Percentiles rank a stretch among this genome's conserved stretches.
phyloP scores from a whole-genome alignment of 2,888 invertebrate species.

The Dioctria rufipes region DNA sequence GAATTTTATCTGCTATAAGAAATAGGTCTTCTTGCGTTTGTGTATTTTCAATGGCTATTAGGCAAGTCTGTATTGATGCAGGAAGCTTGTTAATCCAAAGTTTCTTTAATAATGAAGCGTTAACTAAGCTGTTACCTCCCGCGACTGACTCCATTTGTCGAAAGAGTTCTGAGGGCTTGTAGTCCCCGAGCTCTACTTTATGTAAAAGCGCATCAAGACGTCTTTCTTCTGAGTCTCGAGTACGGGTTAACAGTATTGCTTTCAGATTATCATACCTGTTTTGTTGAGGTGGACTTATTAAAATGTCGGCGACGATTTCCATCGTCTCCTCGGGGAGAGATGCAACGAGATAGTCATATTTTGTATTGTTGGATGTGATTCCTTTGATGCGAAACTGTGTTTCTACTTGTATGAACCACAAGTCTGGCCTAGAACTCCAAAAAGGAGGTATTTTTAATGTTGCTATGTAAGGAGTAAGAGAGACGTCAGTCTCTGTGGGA shows the following conservation, averaged over 20 bases:
- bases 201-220: background rate
- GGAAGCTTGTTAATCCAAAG: no score
- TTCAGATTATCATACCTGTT: constrained; percentile 1
- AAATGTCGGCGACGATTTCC: background rate
- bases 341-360: background rate
- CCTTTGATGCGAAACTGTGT: background rate
- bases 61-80: no score
- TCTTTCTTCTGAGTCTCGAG: constrained; percentile 23
- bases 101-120: no score
- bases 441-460: background rate
- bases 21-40: no score
- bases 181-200: background rate
- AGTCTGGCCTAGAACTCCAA: background rate
- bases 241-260: background rate
- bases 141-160: background rate
- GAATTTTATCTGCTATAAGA: no score
- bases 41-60: no score
- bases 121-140: background rate
- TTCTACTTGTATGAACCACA: background rate
- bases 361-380: background rate
- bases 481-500: no score
- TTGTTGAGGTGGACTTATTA: background rate
- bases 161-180: background rate
- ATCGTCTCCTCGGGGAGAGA: background rate
- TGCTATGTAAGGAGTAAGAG: no score